Percentiles rank a stretch among this genome's conserved stretches.
Conservation (phyloP, 2,797 vertebrate genomes). For the Gila robusta region DNA sequence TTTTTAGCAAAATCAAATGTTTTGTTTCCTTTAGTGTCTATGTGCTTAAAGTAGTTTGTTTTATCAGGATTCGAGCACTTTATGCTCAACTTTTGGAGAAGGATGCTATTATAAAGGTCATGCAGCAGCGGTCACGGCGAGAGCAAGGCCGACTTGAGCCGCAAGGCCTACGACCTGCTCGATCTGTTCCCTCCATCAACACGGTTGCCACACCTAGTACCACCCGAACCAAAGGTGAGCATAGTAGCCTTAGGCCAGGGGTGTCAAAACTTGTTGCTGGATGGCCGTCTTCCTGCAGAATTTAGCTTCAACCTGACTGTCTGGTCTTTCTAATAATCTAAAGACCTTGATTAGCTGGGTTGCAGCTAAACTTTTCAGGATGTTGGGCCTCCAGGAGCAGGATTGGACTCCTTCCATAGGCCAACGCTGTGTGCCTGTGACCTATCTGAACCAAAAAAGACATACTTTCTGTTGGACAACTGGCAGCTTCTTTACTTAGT, state of each 20-base stretch:
- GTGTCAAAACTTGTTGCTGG: not conserved
- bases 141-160: constrained; percentile 84
- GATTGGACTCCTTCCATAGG: not conserved
- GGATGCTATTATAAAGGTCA: constrained; percentile 93
- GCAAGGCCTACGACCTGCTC: constrained; percentile 86
- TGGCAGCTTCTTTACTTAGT: constrained; percentile 62
- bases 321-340: not conserved
- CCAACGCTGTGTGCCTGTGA: not conserved
- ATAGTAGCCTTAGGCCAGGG: not conserved
- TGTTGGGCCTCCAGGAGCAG: not conserved
- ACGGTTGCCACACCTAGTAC: constrained; percentile 55
- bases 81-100: constrained; percentile 96
- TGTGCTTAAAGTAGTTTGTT: constrained; percentile 24
- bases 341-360: not conserved
- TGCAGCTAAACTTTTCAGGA: not conserved
- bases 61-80: constrained; percentile 87
- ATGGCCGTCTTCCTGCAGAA: not conserved
- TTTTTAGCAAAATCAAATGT: not conserved
- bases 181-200: constrained; percentile 91
- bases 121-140: constrained; percentile 89
- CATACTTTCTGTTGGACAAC: constrained; percentile 67
- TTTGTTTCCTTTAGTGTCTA: not conserved
- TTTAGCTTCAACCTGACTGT: not conserved
- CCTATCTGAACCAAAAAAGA: constrained; percentile 32
- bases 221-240: constrained; percentile 79